Conservation (phyloP, 2,888 invertebrate genomes). For the Synanthedon andrenaeformis region DNA sequence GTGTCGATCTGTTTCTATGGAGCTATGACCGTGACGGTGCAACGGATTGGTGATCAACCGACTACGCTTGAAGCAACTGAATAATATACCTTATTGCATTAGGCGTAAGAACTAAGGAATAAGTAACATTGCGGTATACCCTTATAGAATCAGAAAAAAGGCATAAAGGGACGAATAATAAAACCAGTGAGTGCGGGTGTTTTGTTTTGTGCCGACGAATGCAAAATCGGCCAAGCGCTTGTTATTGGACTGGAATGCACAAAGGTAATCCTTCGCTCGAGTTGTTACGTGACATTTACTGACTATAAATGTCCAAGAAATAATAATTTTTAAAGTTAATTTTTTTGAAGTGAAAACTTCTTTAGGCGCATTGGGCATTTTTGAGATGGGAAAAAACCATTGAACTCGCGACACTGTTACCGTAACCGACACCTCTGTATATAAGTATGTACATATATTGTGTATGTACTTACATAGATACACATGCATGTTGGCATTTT, state of each 20-base stretch:
- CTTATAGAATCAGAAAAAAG: background rate
- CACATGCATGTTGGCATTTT: too few species aligned
- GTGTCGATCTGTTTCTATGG: constrained; percentile 9
- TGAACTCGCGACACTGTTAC: too few species aligned
- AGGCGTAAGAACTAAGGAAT: constrained; percentile 1
- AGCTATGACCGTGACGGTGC: constrained; percentile 29
- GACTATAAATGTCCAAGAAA: background rate
- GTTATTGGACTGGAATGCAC: background rate
- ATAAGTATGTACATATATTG: too few species aligned
- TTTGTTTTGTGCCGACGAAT: background rate
- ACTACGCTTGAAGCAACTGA: constrained; percentile 7
- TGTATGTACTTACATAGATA: too few species aligned
- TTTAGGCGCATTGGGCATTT: too few species aligned
- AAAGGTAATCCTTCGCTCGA: background rate
- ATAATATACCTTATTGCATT: constrained; percentile 13
- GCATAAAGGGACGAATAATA: background rate
- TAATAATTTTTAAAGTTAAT: too few species aligned
- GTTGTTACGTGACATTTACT: background rate
- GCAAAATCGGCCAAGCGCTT: background rate
- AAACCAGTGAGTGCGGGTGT: background rate
- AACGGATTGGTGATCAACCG: constrained; percentile 27
- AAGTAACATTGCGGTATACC: background rate
- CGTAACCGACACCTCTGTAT: too few species aligned
- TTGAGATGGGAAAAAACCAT: too few species aligned
- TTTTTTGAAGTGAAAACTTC: too few species aligned